Base-by-base conservation (phyloP, 2,888 invertebrate genomes). In the Pecten maximus region DNA sequence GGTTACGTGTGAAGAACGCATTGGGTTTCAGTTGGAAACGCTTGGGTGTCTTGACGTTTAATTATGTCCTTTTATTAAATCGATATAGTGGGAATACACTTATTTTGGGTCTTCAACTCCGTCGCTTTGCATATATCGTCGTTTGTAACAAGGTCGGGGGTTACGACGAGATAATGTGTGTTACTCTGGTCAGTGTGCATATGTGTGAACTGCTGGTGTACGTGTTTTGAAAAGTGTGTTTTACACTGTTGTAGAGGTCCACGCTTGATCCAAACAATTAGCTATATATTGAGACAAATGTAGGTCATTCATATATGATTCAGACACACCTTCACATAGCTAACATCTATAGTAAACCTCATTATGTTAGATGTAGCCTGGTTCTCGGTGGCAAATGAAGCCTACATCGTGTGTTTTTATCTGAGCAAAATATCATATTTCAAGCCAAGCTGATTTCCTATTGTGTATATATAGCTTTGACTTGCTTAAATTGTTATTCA, bases 261-360 rank as follows among this genome's bases (percentile, higher is more conserved):
- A 6, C 6, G 35, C n/a, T n/a, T 6, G 74, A 35, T 35, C 19
- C 15, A 74, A 28, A 8, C 35, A 28, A 35, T 28, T 28, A 35
- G 3, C 15, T 74, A 6, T 74, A 74, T 35, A 4, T 74, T 74
- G 28, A 28, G 74, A 35, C 35, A 35, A 74, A 60, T 28, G 35
- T 74, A 74, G 74, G 74, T 74, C 74, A 74, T 74, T 74, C 74
- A 74, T 74, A 74, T 74, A 74, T 74, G 74, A 74, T 74, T 74
- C 74, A 74, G 74, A 28, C 60, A 74, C 60, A 74, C 60, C 60
- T 74, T 74, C 74, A 28, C 74, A 74, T 35, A 74, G 2, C 48
- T 48, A 48, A 2, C 54, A n/a, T 19, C n/a, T 74, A 74, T 35
- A 74, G 35, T 35, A 28, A 35, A 74, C 35, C 35, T 74, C 74